Base-by-base conservation (phyloP, 2,113 vertebrate genomes). In the Sardina pilchardus region DNA sequence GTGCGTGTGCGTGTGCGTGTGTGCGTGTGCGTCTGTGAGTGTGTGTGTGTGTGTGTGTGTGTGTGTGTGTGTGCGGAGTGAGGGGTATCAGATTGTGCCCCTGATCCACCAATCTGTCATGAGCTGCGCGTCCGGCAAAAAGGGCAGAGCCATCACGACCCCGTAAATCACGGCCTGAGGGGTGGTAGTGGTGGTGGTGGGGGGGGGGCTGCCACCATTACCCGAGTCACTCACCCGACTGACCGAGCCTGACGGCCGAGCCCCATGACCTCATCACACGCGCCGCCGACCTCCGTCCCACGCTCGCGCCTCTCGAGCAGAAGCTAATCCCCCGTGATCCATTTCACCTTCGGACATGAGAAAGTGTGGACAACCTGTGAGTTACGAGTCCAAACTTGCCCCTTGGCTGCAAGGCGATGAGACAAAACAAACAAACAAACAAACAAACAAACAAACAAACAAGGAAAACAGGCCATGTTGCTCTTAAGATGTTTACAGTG, bases 51-150 rank as follows among this genome's bases (percentile, higher is more conserved):
- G 30, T 36, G 67, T 75, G 67, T 16, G 71, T 36, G 71, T 78
- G 34, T 5, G 81, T 45, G 81, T 50, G 24, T 67, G 56, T 85
- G 89, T 87, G 82, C 83, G 9, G 53, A 85, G 26, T 36, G 14
- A 78, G 71, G 71, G 30, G 71, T 78, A 78, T 78, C 71, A 78
- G 71, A 78, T 78, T 78, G 71, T 78, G 26, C 71, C 71, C 14
- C 71, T 78, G 71, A 34, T 78, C 34, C 26, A 34, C 12, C 71
- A 16, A 78, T 78, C 14, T 78, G 71, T 78, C 71, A 78, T 36
- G 71, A 78, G 26, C 71, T 78, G 30, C 12, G 26, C 30, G 30
- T 78, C 71, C 34, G 30, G 10, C 12, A 34, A 34, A 78, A 78
- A 78, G 71, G 71, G 26, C 71, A 78, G 34, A 36, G 12, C 71